Evolutionary conservation across 2,888 invertebrate species (phyloP).

Genomic region (Falcaria lacertinaria): DNA sequence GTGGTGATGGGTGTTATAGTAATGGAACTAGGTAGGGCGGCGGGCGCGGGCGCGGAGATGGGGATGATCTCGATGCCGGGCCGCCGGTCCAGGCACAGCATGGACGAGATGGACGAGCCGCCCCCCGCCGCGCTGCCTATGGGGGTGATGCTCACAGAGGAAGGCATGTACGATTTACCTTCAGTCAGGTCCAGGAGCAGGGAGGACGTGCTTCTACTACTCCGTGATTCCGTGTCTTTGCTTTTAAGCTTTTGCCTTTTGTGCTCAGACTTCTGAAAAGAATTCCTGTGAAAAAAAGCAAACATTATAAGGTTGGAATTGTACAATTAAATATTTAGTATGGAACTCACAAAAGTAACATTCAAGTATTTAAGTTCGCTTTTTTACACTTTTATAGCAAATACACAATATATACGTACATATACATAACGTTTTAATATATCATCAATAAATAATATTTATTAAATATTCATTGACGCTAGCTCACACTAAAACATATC

Average conservation of each 20-base stretch:
- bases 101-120: conserved; percentile 76
- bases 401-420: too few species aligned
- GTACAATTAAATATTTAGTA: too few species aligned
- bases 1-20: conserved; percentile 91
- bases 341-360: too few species aligned
- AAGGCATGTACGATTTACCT: conserved; percentile 73
- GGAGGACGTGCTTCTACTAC: conserved; percentile 54
- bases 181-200: conserved; percentile 78
- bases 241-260: conserved; percentile 81
- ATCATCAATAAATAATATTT: too few species aligned
- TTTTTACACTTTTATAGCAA: too few species aligned
- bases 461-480: too few species aligned
- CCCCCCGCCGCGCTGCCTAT: conserved; percentile 79
- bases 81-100: conserved; percentile 83
- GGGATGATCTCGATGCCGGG: conserved; percentile 93
- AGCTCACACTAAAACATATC: too few species aligned
- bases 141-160: conserved; percentile 75
- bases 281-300: conserved; percentile 61
- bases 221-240: conserved; percentile 74
- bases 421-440: too few species aligned
- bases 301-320: too few species aligned
- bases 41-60: conserved; percentile 81
- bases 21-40: conserved; percentile 87
- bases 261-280: conserved; percentile 79
- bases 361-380: too few species aligned